Base-by-base conservation (phyloP, 1,140 invertebrate genomes). In the Cotesia vestalis region DNA sequence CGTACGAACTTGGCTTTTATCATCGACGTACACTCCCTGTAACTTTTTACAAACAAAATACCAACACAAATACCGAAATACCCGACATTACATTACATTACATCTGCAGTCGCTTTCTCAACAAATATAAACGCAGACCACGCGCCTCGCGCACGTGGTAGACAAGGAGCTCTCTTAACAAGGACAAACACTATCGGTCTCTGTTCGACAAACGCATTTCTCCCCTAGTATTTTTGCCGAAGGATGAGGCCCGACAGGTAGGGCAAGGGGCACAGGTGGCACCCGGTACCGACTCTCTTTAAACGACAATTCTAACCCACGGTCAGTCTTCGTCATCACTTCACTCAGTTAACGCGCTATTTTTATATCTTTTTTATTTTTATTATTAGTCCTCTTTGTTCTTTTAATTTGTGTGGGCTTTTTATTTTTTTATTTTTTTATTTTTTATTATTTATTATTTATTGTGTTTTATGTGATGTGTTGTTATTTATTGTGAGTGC, bases 251-350 rank as follows among this genome's bases (percentile, higher is more conserved):
- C 77, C 80, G 78, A 82, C 80, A 81, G 80, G 81, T 80, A 82
- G 78, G 78, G 70, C 53, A 61, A 73, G 70, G 69, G 59, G 78
- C 79, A 81, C 79, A 83, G 82, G 79, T 80, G 78, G 82, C 74
- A 71, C 69, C 69, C 67, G 71, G 71, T 78, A 34, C 60, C 46
- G 79, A 74, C 79, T 76, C 75, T 72, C 71, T 76, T 74, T 76
- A 80, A 76, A 76, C 73, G 75, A 79, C 78, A 78, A 81, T 77
- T 63, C 72, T 67, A 76, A 80, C 77, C 71, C 71, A 75, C 73
- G 76, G 77, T 76, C 81, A 81, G 81, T 83, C 77, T 66, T 73
- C 76, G 72, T 81, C 77, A 79, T 82, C 76, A 73, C 75, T 75
- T 64, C 52, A 73, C 68, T 68, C 74, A 72, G 76, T 71, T 27